Conservation (phyloP, 2,113 vertebrate species). For the Gavialis gangeticus region DNA sequence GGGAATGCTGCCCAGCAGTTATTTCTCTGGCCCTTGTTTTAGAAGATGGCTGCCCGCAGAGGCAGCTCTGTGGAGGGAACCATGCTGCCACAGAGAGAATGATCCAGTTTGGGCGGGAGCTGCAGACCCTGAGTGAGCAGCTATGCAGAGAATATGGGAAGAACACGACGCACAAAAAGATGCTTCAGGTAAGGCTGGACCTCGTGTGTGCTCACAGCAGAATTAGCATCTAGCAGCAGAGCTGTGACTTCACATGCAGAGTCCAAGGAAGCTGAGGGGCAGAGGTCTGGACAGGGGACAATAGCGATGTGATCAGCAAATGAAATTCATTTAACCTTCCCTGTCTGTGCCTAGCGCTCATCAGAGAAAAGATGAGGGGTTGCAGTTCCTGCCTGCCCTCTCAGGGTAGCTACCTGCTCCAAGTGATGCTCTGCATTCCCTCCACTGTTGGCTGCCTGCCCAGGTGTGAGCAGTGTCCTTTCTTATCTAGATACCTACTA, state of each 20-base stretch:
- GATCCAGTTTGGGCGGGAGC: constrained; percentile 97
- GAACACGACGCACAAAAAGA: constrained; percentile 91
- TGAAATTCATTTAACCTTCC: fast-evolving
- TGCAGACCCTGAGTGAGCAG: constrained; percentile 94
- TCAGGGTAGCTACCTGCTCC: background rate
- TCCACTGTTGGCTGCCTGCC: background rate
- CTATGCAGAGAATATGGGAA: constrained; percentile 94
- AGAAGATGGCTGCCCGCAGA: constrained; percentile 89
- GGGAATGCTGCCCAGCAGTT: background rate
- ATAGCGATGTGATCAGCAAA: background rate
- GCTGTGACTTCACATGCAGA: background rate
- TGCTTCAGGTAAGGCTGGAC: constrained; percentile 85
- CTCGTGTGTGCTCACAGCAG: background rate
- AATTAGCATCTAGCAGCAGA: background rate
- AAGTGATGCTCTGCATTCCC: constrained; percentile 1
- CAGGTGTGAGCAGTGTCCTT: background rate
- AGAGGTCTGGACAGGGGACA: background rate
- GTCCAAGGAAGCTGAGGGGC: background rate
- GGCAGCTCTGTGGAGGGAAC: constrained; percentile 95
- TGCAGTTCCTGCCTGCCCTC: background rate
- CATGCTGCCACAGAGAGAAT: constrained; percentile 96
- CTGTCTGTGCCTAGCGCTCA: background rate
- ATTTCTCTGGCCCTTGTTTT: constrained; percentile 17
- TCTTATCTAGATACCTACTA: constrained; percentile 18
- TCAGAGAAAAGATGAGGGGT: background rate